Percentiles rank a stretch among this genome's conserved stretches.
phyloP scores from a whole-genome alignment of 1,140 invertebrate species.

The Zaprionus inermis region DNA sequence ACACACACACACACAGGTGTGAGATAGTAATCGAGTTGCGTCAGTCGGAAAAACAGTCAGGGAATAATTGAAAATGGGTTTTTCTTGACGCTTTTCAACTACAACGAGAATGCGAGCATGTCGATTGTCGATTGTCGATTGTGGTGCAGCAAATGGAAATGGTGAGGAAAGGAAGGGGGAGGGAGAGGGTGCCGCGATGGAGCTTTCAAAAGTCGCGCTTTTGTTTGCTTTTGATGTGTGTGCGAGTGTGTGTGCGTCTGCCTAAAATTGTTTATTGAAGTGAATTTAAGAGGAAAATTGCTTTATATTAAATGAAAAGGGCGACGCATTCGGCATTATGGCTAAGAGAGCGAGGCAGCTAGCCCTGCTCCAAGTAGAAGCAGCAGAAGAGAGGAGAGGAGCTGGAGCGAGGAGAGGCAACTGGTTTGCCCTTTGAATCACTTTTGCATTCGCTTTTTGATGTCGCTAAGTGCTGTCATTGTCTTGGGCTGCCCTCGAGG shows the following conservation, averaged over 20 bases:
- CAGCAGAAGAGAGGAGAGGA: neutral
- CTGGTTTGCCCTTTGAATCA: constrained; percentile 37
- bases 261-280: constrained; percentile 77
- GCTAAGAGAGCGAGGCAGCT: constrained; percentile 24
- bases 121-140: constrained; percentile 8
- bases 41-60: neutral
- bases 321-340: constrained; percentile 50
- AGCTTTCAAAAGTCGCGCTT: constrained; percentile 48
- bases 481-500: constrained; percentile 47
- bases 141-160: constrained; percentile 18
- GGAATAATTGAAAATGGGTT: constrained; percentile 7
- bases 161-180: neutral
- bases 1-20: neutral
- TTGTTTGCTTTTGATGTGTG: constrained; percentile 38
- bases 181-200: neutral
- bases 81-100: constrained; percentile 2
- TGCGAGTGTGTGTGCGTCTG: constrained; percentile 30
- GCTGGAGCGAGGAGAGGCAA: neutral
- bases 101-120: neutral
- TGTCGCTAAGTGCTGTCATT: constrained; percentile 56
- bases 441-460: constrained; percentile 56
- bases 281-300: constrained; percentile 80
- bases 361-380: neutral
- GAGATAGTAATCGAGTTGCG: neutral
- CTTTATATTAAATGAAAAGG: constrained; percentile 75